Base-by-base conservation (phyloP, 2,888 invertebrate species). In the Branchipolynoe longqiensis region DNA sequence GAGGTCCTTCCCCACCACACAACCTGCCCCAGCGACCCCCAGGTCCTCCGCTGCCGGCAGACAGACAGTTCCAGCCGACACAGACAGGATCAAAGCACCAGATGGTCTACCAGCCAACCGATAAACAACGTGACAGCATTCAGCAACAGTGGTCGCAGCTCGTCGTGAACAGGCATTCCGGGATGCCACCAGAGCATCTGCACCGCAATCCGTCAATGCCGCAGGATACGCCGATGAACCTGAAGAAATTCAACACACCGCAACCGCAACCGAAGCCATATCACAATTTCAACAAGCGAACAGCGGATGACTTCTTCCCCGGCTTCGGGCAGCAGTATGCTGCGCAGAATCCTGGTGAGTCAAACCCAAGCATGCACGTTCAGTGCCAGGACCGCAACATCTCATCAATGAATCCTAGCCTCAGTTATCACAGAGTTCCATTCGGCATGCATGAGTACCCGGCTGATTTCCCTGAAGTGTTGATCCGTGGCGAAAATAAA, bases 401-500 rank as follows among this genome's bases (percentile, higher is more conserved):
- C n/a, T n/a, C n/a, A n/a, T n/a, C n/a, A n/a, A n/a, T n/a, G n/a
- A n/a, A n/a, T n/a, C n/a, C n/a, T n/a, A n/a, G n/a, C n/a, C n/a
- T n/a, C n/a, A n/a, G n/a, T n/a, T n/a, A n/a, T n/a, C n/a, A n/a
- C n/a, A n/a, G n/a, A n/a, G n/a, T n/a, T n/a, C n/a, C n/a, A n/a
- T n/a, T n/a, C n/a, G n/a, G n/a, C n/a, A n/a, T n/a, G 14, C 8
- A 12, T 2, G 69, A 69, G 14, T n/a, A n/a, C 38, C 69, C 69
- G 14, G 38, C 69, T 36, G 69, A 69, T 18, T 69, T 69, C 36
- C 18, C 38, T 18, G 69, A 69, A 22, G 69, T 69, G 14, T n/a
- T 69, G 18, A 33, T 4, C 8, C 69, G 69, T 36, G 69, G 36
- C 18, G 36, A 69, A 38, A 38, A 38, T 0, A 33, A 69, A 0